Base-by-base conservation (phyloP, 2,888 invertebrate species). In the Ischnus inquisitorius region DNA sequence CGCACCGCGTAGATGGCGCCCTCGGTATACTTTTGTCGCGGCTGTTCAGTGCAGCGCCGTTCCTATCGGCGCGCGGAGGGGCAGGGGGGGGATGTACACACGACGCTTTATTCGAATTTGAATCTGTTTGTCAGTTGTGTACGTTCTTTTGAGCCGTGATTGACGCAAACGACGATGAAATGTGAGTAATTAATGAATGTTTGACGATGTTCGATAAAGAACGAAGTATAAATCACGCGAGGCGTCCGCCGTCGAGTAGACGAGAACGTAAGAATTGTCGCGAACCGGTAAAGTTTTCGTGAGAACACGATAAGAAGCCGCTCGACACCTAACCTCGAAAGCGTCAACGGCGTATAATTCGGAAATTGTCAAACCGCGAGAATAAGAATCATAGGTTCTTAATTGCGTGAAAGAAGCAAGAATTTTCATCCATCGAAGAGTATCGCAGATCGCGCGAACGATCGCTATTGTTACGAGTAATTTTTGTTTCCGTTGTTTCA, bases 61-160 rank as follows among this genome's bases (percentile, higher is more conserved):
- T n/a, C n/a, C n/a, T n/a, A n/a, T n/a, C n/a, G n/a, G n/a, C n/a
- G n/a, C n/a, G n/a, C n/a, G n/a, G n/a, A n/a, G n/a, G n/a, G n/a
- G n/a, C n/a, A n/a, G n/a, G n/a, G n/a, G n/a, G n/a, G n/a, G n/a
- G n/a, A n/a, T n/a, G n/a, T n/a, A n/a, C n/a, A n/a, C n/a, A n/a
- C n/a, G n/a, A n/a, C n/a, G n/a, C n/a, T n/a, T n/a, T n/a, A 43
- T 68, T 51, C 28, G 68, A 68, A 68, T 68, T 68, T 48, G 51
- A 68, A 51, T 34, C 16, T 6, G 28, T 43, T 65, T 67, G 67
- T 67, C 8, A 22, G 25, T 68, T 68, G 48, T 51, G 48, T 51
- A 19, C 19, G 2, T 14, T 51, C n/a, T n/a, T 51, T n/a, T 8
- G n/a, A n/a, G n/a, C 19, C 10, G 51, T 51, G 4, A 54, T 16